A percentile compares a stretch with the other conserved stretches of the same genome.
phyloP scores from a whole-genome alignment of 2,888 invertebrate genomes.

The Dexiosoma caninum region DNA sequence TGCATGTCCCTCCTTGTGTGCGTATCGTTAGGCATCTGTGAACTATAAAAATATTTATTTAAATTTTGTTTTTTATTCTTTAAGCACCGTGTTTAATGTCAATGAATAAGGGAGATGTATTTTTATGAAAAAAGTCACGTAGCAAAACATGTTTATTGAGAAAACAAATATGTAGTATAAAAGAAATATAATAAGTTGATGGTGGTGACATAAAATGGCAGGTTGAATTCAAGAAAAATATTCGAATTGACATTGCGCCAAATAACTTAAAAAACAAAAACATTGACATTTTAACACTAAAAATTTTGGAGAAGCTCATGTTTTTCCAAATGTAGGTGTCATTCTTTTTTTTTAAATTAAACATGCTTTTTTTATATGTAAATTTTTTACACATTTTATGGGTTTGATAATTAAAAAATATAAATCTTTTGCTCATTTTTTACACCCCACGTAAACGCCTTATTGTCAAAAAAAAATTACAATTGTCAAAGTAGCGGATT shows the following conservation, averaged over 20 bases:
- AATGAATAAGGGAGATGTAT: slow-evolving; percentile 4
- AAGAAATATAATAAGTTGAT: not conserved
- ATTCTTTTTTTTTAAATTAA: not conserved
- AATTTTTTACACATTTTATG: not conserved
- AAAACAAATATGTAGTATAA: not conserved
- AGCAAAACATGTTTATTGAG: slow-evolving; percentile 39
- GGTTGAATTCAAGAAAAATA: slow-evolving; percentile 34
- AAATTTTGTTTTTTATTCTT: slow-evolving; percentile 1
- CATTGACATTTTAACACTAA: not conserved
- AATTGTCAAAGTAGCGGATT: slow-evolving; percentile 62
- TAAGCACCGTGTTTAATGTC: not conserved
- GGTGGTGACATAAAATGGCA: slow-evolving; percentile 29
- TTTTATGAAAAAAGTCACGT: slow-evolving; percentile 59
- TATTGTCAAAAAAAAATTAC: slow-evolving; percentile 54
- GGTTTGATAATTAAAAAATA: slow-evolving; percentile 21
- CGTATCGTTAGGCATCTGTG: slow-evolving; percentile 42
- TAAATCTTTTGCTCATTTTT: slow-evolving; percentile 10
- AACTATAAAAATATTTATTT: slow-evolving; percentile 60
- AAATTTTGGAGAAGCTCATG: not conserved
- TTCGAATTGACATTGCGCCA: not conserved
- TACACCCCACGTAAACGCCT: slow-evolving; percentile 29
- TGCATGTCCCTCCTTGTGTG: not conserved
- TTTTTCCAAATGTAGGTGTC: slow-evolving; percentile 25
- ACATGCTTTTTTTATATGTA: not conserved
- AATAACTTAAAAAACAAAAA: not conserved